Base-by-base conservation (phyloP, 1,140 invertebrate genomes). In the Leptinotarsa lineolata region DNA sequence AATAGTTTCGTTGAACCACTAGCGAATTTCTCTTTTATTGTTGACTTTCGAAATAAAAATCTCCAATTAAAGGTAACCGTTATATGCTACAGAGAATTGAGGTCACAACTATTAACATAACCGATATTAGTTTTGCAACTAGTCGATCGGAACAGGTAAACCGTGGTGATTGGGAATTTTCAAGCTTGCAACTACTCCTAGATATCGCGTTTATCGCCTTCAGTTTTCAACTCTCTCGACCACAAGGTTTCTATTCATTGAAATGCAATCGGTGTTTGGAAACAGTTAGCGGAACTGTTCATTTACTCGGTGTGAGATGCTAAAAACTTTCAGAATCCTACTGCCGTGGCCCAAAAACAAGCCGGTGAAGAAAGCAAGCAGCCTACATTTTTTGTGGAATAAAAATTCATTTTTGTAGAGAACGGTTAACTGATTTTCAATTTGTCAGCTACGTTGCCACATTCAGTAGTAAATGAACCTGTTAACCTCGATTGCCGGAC, bases 51-150 rank as follows among this genome's bases (percentile, higher is more conserved):
- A n/a, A 54, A 54, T 54, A 54, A 54, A 54, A 54, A 54, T 16
- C 48, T 8, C 6, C 48, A 54, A 54, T 18, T 18, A 54, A 54
- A 39, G 30, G 21, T 64, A 64, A 64, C 64, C n/a, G 39, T 46
- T 66, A 45, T n/a, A 46, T 66, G 30, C 64, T 39, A 15, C n/a
- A 4, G 16, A 54, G 64, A 66, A 66, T 22, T 39, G 64, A 44
- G 64, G 64, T 66, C 30, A 66, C 11, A 66, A 66, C 22, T 44
- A 18, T 66, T 39, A 39, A 39, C 39, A 39, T 24, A 39, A 66
- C 64, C 22, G 22, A 66, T 46, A 39, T 66, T 15, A 66, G 39
- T 66, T 66, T 66, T 44, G 64, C 64, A 66, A 66, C 30, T 39
- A 44, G 22, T 44, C 22, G 48, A 4, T 54, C n/a, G 48, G 6